Conservation (phyloP, 2,797 vertebrate genomes). For the Sparus aurata region DNA sequence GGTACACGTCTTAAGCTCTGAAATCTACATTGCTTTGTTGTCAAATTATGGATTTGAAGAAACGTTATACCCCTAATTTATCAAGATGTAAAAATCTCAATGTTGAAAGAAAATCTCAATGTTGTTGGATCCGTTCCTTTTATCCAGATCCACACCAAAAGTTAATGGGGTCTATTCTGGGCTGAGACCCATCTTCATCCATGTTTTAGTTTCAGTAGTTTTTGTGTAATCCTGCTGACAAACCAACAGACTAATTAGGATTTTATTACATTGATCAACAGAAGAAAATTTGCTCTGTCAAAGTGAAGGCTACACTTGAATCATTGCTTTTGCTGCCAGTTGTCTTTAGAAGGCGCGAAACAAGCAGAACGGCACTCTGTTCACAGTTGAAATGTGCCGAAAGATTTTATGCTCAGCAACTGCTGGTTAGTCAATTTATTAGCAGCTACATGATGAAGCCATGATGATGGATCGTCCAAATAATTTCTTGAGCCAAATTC, state of each 20-base stretch:
- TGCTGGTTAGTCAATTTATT: background rate
- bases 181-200: too few species aligned
- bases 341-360: background rate
- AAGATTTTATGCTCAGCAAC: background rate
- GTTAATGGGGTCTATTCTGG: too few species aligned
- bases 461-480: background rate
- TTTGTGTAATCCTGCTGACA: too few species aligned
- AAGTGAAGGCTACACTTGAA: background rate
- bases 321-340: background rate
- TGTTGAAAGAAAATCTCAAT: too few species aligned
- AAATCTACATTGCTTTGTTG: too few species aligned
- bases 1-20: too few species aligned
- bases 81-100: too few species aligned
- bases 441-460: background rate
- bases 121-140: too few species aligned
- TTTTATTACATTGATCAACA: background rate
- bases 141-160: too few species aligned
- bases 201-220: too few species aligned
- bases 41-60: too few species aligned
- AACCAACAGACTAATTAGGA: background rate
- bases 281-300: background rate
- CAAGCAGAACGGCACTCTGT: background rate
- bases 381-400: background rate
- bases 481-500: background rate
- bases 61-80: too few species aligned